Percentiles rank a stretch among this genome's conserved stretches.
Conservation (phyloP, 2,888 invertebrate genomes). For the Ophion ventricosus region DNA sequence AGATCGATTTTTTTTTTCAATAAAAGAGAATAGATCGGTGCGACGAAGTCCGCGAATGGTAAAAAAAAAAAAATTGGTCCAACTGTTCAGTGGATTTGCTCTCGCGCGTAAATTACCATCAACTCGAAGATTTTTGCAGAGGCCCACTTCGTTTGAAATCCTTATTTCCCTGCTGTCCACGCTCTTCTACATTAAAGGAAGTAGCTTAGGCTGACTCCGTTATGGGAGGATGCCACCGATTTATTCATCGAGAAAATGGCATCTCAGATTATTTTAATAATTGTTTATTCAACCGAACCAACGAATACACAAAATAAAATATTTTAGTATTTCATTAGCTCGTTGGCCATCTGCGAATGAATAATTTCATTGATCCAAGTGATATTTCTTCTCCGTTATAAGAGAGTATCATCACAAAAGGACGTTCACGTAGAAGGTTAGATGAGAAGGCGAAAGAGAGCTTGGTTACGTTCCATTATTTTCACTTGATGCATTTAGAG, state of each 20-base stretch:
- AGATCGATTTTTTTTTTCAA: too few relatives aligned
- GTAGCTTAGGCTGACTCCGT: neutral
- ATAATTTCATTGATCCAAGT: neutral
- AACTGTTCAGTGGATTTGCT: too few relatives aligned
- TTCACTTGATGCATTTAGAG: conserved; percentile 54
- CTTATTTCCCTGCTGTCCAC: neutral
- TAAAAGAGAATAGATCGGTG: neutral
- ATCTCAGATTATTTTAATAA: neutral
- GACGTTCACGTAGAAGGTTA: conserved; percentile 18
- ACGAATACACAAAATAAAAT: neutral
- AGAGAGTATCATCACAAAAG: neutral
- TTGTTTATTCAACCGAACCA: neutral
- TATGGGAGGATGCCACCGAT: neutral
- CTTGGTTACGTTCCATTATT: conserved; percentile 45
- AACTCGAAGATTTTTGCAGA: too few relatives aligned
- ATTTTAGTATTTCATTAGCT: neutral
- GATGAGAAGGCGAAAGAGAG: conserved; percentile 28
- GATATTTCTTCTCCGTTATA: neutral
- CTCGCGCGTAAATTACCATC: too few relatives aligned
- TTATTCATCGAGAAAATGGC: neutral
- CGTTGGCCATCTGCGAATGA: neutral
- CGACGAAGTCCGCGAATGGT: too few relatives aligned
- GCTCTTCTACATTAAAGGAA: neutral
- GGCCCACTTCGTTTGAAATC: too few relatives aligned
- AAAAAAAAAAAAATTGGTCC: too few relatives aligned